Percentiles rank a stretch among this genome's conserved stretches.
Conservation (phyloP, 37 sponge, comb jelly and placozoan genomes). For the Bolinopsis microptera region DNA sequence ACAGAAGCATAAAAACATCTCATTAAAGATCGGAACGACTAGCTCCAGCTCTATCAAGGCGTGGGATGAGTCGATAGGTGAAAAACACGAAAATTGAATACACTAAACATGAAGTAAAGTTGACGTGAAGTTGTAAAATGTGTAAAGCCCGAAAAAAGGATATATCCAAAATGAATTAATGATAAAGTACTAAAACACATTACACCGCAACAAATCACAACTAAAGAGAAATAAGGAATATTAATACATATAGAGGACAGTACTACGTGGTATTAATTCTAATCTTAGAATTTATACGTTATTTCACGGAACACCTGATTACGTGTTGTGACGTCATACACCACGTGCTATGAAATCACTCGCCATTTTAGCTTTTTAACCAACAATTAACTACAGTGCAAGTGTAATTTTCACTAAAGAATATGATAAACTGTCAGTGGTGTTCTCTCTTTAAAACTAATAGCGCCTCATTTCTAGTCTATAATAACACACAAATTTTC, state of each 20-base stretch:
- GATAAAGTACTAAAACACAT: background rate
- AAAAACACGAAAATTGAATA: no score
- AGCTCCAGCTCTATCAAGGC: background rate
- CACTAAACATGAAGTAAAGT: no score
- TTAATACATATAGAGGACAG: no score
- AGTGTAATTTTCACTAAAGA: background rate
- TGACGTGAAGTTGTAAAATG: background rate
- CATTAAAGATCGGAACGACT: background rate
- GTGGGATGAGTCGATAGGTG: background rate
- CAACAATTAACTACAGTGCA: background rate
- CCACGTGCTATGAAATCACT: background rate
- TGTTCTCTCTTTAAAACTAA: background rate
- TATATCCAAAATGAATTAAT: background rate
- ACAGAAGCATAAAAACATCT: background rate
- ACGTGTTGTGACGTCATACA: background rate
- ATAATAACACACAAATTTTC: conserved; percentile 40
- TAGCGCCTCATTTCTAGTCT: background rate
- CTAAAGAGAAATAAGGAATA: background rate
- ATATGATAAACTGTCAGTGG: background rate
- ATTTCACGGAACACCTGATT: no score
- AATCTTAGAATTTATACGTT: no score
- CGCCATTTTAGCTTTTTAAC: background rate
- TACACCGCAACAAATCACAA: background rate
- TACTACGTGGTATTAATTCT: no score
- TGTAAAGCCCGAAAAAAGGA: background rate